These are phyloP conservation scores for Dendrolimus houi DNA, from an alignment of 2,888 invertebrate species.

Conservation along the genomic window DNA sequence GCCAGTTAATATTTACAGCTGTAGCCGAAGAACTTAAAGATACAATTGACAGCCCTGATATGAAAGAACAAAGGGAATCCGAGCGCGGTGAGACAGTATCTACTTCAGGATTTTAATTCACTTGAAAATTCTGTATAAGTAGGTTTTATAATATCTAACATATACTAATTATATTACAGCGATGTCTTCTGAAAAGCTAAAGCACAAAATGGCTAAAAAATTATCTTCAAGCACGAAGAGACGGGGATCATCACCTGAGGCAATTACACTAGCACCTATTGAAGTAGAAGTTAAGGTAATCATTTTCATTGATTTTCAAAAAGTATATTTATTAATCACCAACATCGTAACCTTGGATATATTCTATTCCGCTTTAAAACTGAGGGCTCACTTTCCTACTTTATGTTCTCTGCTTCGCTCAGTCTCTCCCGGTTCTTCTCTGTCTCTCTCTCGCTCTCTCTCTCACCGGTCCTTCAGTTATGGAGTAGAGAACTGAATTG, in stretches of 20 bases:
- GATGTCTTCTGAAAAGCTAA: conserved; percentile 33
- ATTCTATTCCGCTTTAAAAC: too few relatives aligned
- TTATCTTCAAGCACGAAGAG: conserved; percentile 31
- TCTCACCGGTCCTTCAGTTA: too few relatives aligned
- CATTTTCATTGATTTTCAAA: too few relatives aligned
- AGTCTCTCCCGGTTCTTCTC: too few relatives aligned
- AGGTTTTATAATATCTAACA: neutral
- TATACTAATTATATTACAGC: conserved; percentile 20
- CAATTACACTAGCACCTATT: conserved; percentile 29
- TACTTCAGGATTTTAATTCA: neutral
- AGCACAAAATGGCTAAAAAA: conserved; percentile 33
- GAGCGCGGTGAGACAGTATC: conserved; percentile 27
- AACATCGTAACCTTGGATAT: too few relatives aligned
- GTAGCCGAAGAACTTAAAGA: conserved; percentile 40
- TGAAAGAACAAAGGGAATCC: conserved; percentile 25
- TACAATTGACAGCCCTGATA: conserved; percentile 18
- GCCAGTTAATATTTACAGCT: conserved; percentile 19
- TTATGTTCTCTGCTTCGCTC: neutral
- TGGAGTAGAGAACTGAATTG: neutral
- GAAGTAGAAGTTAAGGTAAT: conserved; percentile 32
- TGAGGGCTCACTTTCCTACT: neutral
- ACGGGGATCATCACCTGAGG: conserved; percentile 33
- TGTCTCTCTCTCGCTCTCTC: too few relatives aligned
- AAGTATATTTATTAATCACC: too few relatives aligned
- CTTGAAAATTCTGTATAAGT: neutral